Evolutionary conservation across 2,888 invertebrate species (phyloP), one percentile per base, ranked within the genome.

Genomic region (Tachina fera): DNA sequence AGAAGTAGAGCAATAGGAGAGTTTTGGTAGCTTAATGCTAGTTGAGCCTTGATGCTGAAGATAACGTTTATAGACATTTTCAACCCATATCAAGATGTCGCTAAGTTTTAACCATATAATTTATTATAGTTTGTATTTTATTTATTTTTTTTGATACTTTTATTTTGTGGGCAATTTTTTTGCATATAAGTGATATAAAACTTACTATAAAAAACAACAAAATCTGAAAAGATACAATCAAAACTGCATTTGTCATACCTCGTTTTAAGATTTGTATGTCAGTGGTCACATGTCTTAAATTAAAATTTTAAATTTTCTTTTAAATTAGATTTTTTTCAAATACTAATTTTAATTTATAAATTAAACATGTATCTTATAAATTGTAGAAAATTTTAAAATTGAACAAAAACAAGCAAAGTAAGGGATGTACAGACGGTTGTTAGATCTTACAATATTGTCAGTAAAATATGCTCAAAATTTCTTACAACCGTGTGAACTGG

Each of bases 61-160:
- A 78, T 86, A 82, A 85, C 70, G 63, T 58, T 61, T 72, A 78
- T 78, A 81, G 85, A 85, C 85, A 74, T 72, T 78, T 85, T 77
- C 82, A 85, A 85, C 85, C 85, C 85, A 80, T 85, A 81, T 85
- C 85, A 85, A 85, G 82, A 77, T 85, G 85, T 85, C 85, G 81
- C 85, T 85, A 85, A 85, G 78, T 85, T 82, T 81, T 78, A 85
- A 68, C 72, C 70, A 78, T 78, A 63, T 85, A 85, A 85, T 85
- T 85, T 85, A 85, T 85, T 85, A 77, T 81, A 80, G 75, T 76
- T 77, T 75, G 70, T 51, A 22, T 78, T 56, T 60, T 45, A 14
- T 9, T 31, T 49, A 1, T 63, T 16, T n/a, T 9, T 43, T 22
- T 16, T 53, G 49, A 22, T 22, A 53, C 5, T 47, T 79, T 49